Evolutionary conservation across 2,113 vertebrate genomes (phyloP).

Genomic region (Antechinus stuartii): DNA sequence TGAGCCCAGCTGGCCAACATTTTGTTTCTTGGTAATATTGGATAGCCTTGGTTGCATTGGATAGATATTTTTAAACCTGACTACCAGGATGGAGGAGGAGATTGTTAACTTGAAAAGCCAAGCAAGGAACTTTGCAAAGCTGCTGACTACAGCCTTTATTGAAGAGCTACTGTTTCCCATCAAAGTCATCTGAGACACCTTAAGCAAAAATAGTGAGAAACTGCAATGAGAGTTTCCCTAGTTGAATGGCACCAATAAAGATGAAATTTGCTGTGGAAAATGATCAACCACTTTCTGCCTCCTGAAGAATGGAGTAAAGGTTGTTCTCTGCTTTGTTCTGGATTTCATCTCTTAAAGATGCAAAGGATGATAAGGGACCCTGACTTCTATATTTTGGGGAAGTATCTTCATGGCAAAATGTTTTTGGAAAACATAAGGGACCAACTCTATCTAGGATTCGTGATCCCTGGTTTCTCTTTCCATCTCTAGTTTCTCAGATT

Average conservation of each 20-base stretch:
- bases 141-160: not conserved
- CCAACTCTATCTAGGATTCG: not conserved
- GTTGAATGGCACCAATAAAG: not conserved
- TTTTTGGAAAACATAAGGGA: not conserved
- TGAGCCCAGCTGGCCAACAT: not conserved
- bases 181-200: constrained; percentile 17
- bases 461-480: not conserved
- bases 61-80: constrained; percentile 8
- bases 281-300: not conserved
- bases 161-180: constrained; percentile 22
- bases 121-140: constrained; percentile 29
- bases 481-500: not conserved
- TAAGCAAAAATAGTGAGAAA: constrained; percentile 11
- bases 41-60: not conserved
- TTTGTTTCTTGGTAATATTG: constrained; percentile 37
- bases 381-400: not conserved
- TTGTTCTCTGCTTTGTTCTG: not conserved
- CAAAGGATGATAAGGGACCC: not conserved
- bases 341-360: not conserved
- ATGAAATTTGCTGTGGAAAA: not conserved
- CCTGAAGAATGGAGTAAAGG: too few relatives aligned
- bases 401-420: not conserved
- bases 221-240: constrained; percentile 24
- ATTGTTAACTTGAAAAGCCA: constrained; percentile 17
- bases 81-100: constrained; percentile 11